These are phyloP conservation scores for Geococcyx californianus DNA, from an alignment of 2,113 vertebrate genomes.

Conservation along the genomic window DNA sequence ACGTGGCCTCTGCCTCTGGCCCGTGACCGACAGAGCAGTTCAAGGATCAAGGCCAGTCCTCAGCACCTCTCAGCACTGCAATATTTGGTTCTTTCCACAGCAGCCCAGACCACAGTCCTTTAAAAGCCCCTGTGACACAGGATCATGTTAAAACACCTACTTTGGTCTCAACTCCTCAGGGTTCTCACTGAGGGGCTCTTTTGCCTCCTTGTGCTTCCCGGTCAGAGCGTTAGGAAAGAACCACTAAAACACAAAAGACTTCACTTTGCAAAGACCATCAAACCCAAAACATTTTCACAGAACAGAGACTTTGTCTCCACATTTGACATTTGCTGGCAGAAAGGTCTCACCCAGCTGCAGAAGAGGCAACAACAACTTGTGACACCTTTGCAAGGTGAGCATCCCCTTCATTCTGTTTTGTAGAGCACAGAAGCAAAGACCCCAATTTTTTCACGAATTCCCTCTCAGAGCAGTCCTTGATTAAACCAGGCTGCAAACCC, in stretches of 20 bases:
- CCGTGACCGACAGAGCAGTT: fast-evolving
- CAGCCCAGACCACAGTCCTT: neutral
- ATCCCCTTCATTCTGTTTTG: neutral
- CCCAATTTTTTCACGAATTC: neutral
- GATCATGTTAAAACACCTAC: neutral
- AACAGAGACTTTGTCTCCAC: neutral
- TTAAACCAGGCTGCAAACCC: neutral
- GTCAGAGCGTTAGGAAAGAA: neutral
- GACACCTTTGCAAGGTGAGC: neutral
- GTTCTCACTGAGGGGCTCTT: neutral
- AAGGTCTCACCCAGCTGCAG: neutral
- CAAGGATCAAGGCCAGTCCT: neutral
- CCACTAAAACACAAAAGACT: neutral
- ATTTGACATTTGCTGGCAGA: fast-evolving
- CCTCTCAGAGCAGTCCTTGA: neutral
- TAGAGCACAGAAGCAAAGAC: neutral
- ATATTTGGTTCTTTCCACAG: neutral
- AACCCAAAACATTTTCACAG: neutral
- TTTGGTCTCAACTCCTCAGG: neutral
- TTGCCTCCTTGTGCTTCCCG: fast-evolving
- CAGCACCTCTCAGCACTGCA: neutral
- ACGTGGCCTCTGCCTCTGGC: neutral
- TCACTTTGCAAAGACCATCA: neutral
- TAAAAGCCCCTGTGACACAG: neutral
- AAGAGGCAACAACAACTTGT: no score